phyloP scores from a whole-genome alignment of 2,888 invertebrate genomes.

The Nephrotoma guestfalica region DNA sequence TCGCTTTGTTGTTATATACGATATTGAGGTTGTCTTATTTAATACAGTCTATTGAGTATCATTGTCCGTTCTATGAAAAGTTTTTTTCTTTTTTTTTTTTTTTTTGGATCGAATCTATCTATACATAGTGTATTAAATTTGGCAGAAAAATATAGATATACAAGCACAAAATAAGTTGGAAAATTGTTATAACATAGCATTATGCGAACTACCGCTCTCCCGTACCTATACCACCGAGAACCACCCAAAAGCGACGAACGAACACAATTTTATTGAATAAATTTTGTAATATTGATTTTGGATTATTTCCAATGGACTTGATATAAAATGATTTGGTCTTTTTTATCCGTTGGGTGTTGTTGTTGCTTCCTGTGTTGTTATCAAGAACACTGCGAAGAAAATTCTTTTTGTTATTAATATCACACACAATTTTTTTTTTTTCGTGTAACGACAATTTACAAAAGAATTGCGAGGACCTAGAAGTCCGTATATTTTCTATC shows the following conservation, averaged over 20 bases:
- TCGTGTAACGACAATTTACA: neutral
- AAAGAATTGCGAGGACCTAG: neutral
- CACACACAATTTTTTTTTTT: neutral
- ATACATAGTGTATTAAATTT: neutral
- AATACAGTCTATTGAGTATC: neutral
- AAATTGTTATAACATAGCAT: neutral
- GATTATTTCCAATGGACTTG: neutral
- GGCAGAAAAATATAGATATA: neutral
- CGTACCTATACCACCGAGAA: neutral
- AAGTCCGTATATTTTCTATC: neutral
- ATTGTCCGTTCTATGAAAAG: neutral
- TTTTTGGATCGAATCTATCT: neutral
- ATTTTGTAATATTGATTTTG: neutral
- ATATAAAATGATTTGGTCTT: neutral
- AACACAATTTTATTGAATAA: neutral
- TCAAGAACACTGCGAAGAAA: neutral
- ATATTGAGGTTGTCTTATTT: neutral
- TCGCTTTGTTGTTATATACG: neutral
- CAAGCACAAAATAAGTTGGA: neutral
- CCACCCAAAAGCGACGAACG: neutral
- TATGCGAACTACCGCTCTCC: neutral
- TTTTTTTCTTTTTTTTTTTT: neutral
- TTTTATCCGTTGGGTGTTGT: neutral
- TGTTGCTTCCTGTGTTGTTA: neutral
- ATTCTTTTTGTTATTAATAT: neutral